A percentile compares a stretch with the other conserved stretches of the same genome.
These are phyloP conservation scores for Lineus longissimus DNA, from an alignment of 1,140 invertebrate species.

Conservation along the genomic window DNA sequence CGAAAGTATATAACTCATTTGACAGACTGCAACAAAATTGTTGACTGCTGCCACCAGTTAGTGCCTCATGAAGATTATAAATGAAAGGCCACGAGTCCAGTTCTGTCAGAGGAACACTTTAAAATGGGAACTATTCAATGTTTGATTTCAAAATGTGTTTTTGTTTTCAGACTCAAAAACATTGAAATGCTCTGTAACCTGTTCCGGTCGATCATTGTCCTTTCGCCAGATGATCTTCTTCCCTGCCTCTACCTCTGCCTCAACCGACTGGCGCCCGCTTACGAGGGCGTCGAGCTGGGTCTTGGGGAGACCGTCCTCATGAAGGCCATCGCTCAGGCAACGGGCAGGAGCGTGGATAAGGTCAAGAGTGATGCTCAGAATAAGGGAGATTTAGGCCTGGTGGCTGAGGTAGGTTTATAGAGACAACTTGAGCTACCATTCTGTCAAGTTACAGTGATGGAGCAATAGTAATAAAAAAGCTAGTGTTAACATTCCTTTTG, in stretches of 20 bases:
- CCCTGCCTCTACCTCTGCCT: constrained; percentile 90
- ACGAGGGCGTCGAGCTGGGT: constrained; percentile 81
- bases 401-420: constrained; percentile 71
- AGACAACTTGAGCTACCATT: background rate
- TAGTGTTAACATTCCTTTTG: too few species aligned
- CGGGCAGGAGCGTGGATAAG: constrained; percentile 79
- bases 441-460: constrained; percentile 2
- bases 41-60: too few species aligned
- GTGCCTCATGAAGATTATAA: too few species aligned
- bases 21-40: too few species aligned
- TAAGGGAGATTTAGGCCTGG: constrained; percentile 86
- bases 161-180: constrained; percentile 73
- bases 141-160: background rate
- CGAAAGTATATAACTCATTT: too few species aligned
- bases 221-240: constrained; percentile 84
- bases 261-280: constrained; percentile 91
- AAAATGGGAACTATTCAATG: too few species aligned
- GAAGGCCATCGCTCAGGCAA: constrained; percentile 90
- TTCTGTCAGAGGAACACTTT: too few species aligned
- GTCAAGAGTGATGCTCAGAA: constrained; percentile 77
- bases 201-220: constrained; percentile 83
- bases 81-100: too few species aligned
- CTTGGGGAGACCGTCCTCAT: constrained; percentile 88
- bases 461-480: too few species aligned
- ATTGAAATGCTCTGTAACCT: constrained; percentile 92